phyloP scores from a whole-genome alignment of 2,888 invertebrate species.

The Zaprionus lineosus region DNA sequence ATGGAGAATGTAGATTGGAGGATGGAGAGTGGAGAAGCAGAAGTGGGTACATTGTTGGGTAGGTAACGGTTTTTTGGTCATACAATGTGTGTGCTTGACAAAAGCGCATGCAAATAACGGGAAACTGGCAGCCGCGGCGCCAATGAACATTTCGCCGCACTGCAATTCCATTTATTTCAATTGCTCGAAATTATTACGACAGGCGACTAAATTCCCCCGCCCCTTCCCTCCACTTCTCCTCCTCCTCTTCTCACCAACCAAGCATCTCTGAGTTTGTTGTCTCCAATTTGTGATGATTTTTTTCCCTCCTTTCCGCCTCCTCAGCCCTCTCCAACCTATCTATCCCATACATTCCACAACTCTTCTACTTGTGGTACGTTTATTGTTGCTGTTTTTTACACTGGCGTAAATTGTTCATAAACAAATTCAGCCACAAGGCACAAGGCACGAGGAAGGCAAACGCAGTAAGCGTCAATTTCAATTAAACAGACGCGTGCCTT shows the following conservation, averaged over 20 bases:
- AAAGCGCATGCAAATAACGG: constrained; percentile 43
- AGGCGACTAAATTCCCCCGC: constrained; percentile 61
- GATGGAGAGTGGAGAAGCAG: background rate
- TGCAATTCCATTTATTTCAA: constrained; percentile 79
- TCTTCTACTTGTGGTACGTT: too few species aligned
- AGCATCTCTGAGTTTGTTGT: constrained; percentile 24
- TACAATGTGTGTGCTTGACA: constrained; percentile 30
- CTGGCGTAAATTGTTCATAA: constrained; percentile 64
- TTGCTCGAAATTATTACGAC: constrained; percentile 73
- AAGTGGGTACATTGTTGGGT: background rate
- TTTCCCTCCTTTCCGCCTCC: background rate
- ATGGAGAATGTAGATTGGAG: background rate
- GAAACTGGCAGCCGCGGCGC: constrained; percentile 38
- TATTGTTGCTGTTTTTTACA: too few species aligned
- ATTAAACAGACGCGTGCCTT: constrained; percentile 69
- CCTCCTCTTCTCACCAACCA: too few species aligned
- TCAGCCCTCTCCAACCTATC: too few species aligned
- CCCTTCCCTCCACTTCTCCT: too few species aligned
- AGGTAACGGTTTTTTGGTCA: constrained; percentile 17
- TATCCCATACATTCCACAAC: too few species aligned
- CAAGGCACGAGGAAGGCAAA: constrained; percentile 53
- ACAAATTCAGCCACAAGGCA: constrained; percentile 54
- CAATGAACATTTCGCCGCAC: constrained; percentile 54
- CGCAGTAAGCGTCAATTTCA: constrained; percentile 71
- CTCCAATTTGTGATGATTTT: constrained; percentile 31